Percentiles rank a stretch among this genome's conserved stretches.
These are phyloP conservation scores for Xenops minutus DNA, from an alignment of 2,797 vertebrate species.

Conservation along the genomic window DNA sequence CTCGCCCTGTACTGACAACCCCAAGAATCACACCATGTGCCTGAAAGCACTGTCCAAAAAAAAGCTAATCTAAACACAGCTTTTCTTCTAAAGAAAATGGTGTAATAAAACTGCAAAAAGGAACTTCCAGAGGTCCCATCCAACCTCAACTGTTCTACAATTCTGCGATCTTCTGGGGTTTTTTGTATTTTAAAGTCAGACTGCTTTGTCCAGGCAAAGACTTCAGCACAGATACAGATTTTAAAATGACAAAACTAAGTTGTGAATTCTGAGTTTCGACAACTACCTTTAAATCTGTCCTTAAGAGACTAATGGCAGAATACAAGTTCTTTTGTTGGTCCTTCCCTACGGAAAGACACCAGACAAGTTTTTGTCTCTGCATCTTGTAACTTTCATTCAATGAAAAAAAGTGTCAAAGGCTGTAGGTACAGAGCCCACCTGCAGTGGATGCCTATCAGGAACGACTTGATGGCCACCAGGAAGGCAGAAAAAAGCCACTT, in stretches of 20 bases:
- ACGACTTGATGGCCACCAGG: neutral
- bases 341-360: neutral
- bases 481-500: neutral
- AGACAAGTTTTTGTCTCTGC: neutral
- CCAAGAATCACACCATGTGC: neutral
- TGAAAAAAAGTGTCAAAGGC: neutral
- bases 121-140: neutral
- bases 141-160: neutral
- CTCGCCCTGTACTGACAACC: neutral
- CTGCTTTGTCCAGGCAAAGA: neutral
- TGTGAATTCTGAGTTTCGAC: neutral
- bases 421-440: neutral
- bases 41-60: neutral
- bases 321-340: neutral
- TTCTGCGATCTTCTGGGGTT: accelerated
- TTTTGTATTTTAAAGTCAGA: neutral
- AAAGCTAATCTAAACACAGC: neutral
- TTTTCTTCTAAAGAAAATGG: neutral
- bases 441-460: neutral
- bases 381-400: neutral
- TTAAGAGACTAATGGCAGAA: neutral
- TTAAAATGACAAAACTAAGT: neutral
- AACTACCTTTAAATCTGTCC: neutral
- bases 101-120: neutral
- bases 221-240: neutral